Conservation (phyloP, 2,113 vertebrate genomes). For the Cricetomys ansorgei region DNA sequence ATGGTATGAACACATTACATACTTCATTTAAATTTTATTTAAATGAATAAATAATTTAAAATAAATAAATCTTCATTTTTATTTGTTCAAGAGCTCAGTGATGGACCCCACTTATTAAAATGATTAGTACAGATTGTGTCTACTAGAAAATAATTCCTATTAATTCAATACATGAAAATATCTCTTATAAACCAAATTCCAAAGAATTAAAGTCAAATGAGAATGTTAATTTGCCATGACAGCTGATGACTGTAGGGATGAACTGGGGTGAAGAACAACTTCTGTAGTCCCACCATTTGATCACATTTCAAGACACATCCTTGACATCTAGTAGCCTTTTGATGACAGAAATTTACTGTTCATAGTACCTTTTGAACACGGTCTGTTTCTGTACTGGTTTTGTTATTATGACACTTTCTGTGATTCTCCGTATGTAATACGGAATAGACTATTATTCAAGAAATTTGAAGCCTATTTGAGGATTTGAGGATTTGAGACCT, state of each 20-base stretch:
- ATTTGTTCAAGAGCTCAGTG: not conserved
- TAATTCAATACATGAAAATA: constrained; percentile 26
- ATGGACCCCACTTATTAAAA: not conserved
- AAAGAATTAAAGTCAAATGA: not conserved
- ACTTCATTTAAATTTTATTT: too few species aligned
- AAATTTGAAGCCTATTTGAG: not conserved
- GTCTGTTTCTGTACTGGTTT: not conserved
- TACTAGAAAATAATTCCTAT: not conserved
- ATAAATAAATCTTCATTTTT: not conserved
- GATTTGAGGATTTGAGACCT: not conserved
- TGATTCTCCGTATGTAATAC: not conserved
- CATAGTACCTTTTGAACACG: not conserved
- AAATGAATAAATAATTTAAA: too few species aligned
- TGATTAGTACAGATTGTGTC: not conserved
- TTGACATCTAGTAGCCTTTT: not conserved
- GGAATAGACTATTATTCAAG: not conserved
- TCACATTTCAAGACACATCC: not conserved
- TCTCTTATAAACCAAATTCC: not conserved
- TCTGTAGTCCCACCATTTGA: not conserved
- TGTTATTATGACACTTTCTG: not conserved
- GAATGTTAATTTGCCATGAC: not conserved
- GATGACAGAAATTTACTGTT: not conserved
- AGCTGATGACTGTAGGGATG: not conserved
- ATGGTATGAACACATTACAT: not conserved
- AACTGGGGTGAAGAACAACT: not conserved